Conservation (phyloP, 1,140 invertebrate genomes). For the Meloidogyne exigua region DNA sequence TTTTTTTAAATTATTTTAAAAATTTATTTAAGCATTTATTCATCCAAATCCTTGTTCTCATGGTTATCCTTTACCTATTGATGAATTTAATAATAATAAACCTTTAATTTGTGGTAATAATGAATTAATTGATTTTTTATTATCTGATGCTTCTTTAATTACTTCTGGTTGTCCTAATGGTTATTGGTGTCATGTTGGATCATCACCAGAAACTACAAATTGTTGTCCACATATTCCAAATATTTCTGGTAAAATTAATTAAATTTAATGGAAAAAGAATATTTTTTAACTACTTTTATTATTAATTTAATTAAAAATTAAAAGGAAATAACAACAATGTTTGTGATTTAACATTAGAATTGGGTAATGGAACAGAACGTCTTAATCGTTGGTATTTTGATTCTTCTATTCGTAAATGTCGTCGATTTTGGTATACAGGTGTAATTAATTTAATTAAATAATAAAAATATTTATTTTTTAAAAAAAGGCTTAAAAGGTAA, state of each 20-base stretch:
- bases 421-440: conserved; percentile 53
- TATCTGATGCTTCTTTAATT: conserved; percentile 3
- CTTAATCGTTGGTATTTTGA: conserved; percentile 59
- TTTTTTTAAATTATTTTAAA: conserved; percentile 37
- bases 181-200: conserved; percentile 60
- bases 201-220: conserved; percentile 60
- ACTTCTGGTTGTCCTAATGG: conserved; percentile 28
- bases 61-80: conserved; percentile 52
- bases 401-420: conserved; percentile 49
- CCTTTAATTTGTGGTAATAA: conserved; percentile 57
- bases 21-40: conserved; percentile 34
- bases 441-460: too few relatives aligned
- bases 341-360: conserved; percentile 55
- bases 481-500: conserved; percentile 66
- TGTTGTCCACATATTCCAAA: conserved; percentile 50
- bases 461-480: background rate
- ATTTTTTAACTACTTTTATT: too few relatives aligned
- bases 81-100: conserved; percentile 41
- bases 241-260: background rate
- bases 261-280: too few relatives aligned
- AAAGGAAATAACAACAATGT: conserved; percentile 32
- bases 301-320: too few relatives aligned
- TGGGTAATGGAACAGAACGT: conserved; percentile 45
- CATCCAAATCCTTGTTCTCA: conserved; percentile 53
- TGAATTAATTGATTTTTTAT: conserved; percentile 24